Evolutionary conservation across 2,113 vertebrate genomes (phyloP).

Genomic region (Rhombomys opimus): DNA sequence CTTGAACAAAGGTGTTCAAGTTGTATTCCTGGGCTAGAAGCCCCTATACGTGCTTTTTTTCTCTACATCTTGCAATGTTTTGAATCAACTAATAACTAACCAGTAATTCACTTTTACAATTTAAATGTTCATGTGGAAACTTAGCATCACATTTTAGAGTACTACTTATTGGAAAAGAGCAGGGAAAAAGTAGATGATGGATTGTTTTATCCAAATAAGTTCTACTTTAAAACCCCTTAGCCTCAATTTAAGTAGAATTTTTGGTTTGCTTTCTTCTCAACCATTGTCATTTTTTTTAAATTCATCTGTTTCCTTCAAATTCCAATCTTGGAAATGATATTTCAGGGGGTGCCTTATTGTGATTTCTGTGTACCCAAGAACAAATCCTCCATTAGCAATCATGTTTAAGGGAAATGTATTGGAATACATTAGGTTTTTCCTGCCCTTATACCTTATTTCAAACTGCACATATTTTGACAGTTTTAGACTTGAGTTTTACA

Average conservation of each 20-base stretch:
- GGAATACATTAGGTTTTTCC: not conserved
- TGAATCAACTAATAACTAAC: not conserved
- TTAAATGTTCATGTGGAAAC: not conserved
- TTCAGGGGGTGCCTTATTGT: not conserved
- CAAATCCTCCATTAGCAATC: not conserved
- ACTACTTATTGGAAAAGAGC: not conserved
- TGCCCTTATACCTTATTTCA: not conserved
- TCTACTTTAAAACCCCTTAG: constrained; percentile 1
- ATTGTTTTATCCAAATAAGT: not conserved
- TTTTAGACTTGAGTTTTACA: constrained; percentile 11
- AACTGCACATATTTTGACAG: not conserved
- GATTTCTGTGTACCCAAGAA: not conserved
- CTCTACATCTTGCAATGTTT: not conserved
- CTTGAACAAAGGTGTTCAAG: not conserved
- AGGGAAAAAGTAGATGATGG: not conserved
- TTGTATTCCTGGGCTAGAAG: not conserved
- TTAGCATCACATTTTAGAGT: constrained; percentile 8
- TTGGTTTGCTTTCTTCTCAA: not conserved
- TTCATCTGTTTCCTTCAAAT: not conserved
- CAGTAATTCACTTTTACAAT: constrained; percentile 4
- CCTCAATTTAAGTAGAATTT: not conserved
- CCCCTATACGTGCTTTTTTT: not conserved
- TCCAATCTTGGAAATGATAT: not conserved
- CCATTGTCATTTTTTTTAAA: not conserved
- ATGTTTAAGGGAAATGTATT: not conserved